Evolutionary conservation across 2,113 vertebrate genomes (phyloP), one percentile per base, ranked within the genome.

Genomic region (Cephalopholis sonnerati): DNA sequence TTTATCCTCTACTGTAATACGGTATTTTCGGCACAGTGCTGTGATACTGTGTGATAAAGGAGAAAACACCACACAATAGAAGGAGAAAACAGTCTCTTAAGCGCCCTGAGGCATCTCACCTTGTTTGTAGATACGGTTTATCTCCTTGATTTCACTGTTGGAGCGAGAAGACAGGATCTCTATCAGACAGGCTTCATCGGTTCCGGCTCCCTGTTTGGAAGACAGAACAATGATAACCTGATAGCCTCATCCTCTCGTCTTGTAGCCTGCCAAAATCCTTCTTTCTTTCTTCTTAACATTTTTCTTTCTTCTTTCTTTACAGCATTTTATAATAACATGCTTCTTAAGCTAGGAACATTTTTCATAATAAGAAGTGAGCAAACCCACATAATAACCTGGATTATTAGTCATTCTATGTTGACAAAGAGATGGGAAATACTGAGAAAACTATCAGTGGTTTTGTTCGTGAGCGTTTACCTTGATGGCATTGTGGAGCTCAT

Each of bases 171-270:
- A 95, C 50, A 99, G 90, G 92, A 99, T 98, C 95, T 99, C 98
- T 53, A 99, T 99, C 75, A 99, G 95, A 89, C 98, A 99, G 53
- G 97, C 97, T 90, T 99, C 98, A 78, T 99, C 98, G 1, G 98
- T 99, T 85, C 98, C 98, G 20, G 97, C 96, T 0, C 98, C 98
- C 98, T 99, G 89, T 51, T 0, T 86, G 58, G 46, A 84, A 81
- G 55, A 82, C 58, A 69, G 27, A 84, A 79, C 44, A 77, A 17
- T 58, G 24, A 65, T 12, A 58, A 70, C 36, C 16, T 80, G 6
- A 69, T 22, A 65, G 51, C 36, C 29, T 77, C 53, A 70, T 54
- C 22, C 22, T 36, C 12, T 41, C 11, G 24, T 24, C n/a, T 46
- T 27, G 51, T 24, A 57, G 61, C 20, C 58, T n/a, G 50, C 17